These are phyloP conservation scores for Eulemur albifrons DNA, from an alignment of 2,797 vertebrate species.

Conservation along the genomic window DNA sequence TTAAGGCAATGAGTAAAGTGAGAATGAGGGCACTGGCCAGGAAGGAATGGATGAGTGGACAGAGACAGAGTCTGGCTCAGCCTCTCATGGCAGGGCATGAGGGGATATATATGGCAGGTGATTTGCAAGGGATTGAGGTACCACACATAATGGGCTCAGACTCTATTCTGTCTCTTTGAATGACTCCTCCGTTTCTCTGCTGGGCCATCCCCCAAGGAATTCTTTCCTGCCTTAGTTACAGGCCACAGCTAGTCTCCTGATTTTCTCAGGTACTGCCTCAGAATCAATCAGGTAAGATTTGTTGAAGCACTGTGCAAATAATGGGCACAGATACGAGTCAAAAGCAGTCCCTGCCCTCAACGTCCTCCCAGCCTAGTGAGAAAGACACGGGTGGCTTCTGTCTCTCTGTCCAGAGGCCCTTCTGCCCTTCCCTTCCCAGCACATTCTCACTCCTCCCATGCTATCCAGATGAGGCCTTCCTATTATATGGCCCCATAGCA, in stretches of 20 bases:
- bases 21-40: not conserved
- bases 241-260: not conserved
- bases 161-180: not conserved
- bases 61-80: not conserved
- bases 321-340: not conserved
- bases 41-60: not conserved
- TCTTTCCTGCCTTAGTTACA: not conserved
- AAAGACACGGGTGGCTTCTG: not conserved
- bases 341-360: not conserved
- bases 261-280: not conserved
- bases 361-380: not conserved
- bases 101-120: not conserved
- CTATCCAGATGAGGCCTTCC: not conserved
- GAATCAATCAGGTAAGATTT: not conserved
- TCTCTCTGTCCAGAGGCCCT: not conserved
- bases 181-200: not conserved
- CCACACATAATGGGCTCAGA: not conserved
- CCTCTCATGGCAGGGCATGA: not conserved
- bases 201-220: not conserved
- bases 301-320: not conserved
- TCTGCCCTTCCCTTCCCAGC: not conserved
- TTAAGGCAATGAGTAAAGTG: not conserved
- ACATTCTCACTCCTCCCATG: not conserved
- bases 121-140: not conserved
- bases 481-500: not conserved